Evolutionary conservation across 2,113 vertebrate genomes (phyloP), one percentile per base, ranked within the genome.

Genomic region (Panthera uncia): DNA sequence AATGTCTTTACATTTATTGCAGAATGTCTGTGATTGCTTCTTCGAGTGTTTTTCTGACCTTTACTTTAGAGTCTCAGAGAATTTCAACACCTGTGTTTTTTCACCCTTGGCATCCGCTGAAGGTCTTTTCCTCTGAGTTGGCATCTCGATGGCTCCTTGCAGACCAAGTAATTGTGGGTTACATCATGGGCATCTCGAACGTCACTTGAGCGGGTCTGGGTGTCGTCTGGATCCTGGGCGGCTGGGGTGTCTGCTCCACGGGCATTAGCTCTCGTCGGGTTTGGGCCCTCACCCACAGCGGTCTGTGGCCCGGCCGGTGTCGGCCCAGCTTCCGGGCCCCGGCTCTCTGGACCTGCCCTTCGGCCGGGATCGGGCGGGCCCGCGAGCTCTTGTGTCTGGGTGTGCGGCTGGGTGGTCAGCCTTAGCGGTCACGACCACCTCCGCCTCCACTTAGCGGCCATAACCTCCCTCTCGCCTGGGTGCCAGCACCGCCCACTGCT

Each of bases 1-100:
- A 3, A 0, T 29, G 19, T 45, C 36, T 19, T 83, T 3, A 1
- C 0, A 13, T 38, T 25, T 10, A 1, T 12, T 13, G 45, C 21
- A 55, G 4, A 23, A 23, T 5, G 1, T 25, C 9, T 21, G 33
- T 27, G 66, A 12, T 16, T 8, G 16, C 66, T 45, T 4, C 5
- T 4, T 29, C 33, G 19, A 33, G 33, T 33, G 0, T 16, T 33
- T 38, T 27, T 12, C 5, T 1, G 8, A 8, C 0, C 19, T 36
- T 25, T 19, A 0, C 57, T n/a, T 61, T 27, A 7, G 7, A 4
- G 50, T 27, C 31, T 12, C 19, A 11, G 9, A 5, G 69, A 5
- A 36, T 4, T 4, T 14, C 4, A 25, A 0, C 29, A 3, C 25
- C 69, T 41, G 36, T 8, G 15, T 41, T 7, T 41, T 69, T 38